These are phyloP conservation scores for Silvanus unidentatus DNA, from an alignment of 2,888 invertebrate genomes.

Conservation along the genomic window DNA sequence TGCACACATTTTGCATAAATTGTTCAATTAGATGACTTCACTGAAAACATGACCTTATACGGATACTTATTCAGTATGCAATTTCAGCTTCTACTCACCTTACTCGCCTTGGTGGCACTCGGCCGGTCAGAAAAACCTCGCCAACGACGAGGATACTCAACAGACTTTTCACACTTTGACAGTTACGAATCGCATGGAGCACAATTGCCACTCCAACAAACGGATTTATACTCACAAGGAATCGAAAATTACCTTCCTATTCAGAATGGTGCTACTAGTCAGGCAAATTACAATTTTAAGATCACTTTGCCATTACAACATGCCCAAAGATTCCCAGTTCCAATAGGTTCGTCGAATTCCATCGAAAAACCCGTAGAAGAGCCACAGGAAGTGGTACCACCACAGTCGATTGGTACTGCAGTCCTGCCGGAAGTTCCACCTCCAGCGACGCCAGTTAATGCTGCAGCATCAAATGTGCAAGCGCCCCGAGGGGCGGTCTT, in stretches of 20 bases:
- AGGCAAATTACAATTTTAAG: neutral
- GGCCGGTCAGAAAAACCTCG: slow-evolving; percentile 23
- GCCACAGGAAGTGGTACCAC: slow-evolving; percentile 30
- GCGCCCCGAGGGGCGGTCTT: slow-evolving; percentile 33
- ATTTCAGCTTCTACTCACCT: slow-evolving; percentile 23
- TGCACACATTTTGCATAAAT: no score
- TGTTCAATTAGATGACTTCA: no score
- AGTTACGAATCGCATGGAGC: slow-evolving; percentile 9
- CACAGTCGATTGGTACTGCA: slow-evolving; percentile 31
- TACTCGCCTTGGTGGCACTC: slow-evolving; percentile 25
- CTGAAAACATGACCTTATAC: no score
- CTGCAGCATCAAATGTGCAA: slow-evolving; percentile 33
- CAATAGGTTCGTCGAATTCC: slow-evolving; percentile 21
- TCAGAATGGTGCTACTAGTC: slow-evolving; percentile 7
- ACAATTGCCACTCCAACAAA: slow-evolving; percentile 10
- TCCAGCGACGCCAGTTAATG: slow-evolving; percentile 35
- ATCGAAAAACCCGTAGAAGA: slow-evolving; percentile 36
- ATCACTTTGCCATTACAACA: neutral
- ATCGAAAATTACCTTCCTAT: slow-evolving; percentile 15
- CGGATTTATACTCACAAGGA: slow-evolving; percentile 17
- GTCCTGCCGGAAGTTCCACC: slow-evolving; percentile 31
- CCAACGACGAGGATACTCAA: slow-evolving; percentile 17
- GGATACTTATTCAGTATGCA: no score
- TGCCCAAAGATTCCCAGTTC: slow-evolving; percentile 3
- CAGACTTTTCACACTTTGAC: slow-evolving; percentile 4